Percentiles rank a stretch among this genome's conserved stretches.
Evolutionary conservation across 2,888 invertebrate genomes (phyloP).

Genomic region (Cryptus viduatorius): DNA sequence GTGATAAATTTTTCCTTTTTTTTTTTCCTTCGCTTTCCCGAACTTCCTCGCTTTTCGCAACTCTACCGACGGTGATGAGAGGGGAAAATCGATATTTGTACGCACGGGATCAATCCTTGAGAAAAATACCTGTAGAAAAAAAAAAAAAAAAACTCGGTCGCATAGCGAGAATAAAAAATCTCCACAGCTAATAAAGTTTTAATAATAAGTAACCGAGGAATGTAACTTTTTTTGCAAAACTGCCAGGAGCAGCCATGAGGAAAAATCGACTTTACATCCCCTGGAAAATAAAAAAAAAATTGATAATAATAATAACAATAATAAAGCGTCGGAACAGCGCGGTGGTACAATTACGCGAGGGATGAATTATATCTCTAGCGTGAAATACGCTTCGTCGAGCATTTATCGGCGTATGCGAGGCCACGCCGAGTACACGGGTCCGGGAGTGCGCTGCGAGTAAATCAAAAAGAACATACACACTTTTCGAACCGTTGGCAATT

Average conservation of each 20-base stretch:
- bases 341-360: slow-evolving; percentile 61
- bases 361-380: slow-evolving; percentile 64
- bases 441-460: slow-evolving; percentile 42
- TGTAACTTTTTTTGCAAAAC: slow-evolving; percentile 6
- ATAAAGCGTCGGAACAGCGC: slow-evolving; percentile 51
- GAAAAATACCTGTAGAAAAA: neutral
- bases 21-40: neutral
- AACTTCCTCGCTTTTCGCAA: slow-evolving; percentile 7
- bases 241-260: neutral
- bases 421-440: slow-evolving; percentile 12
- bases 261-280: neutral
- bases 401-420: slow-evolving; percentile 55
- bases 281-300: slow-evolving; percentile 7
- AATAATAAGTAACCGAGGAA: slow-evolving; percentile 5
- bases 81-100: neutral
- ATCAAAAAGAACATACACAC: slow-evolving; percentile 58
- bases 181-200: neutral
- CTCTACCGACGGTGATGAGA: neutral
- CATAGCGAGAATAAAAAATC: neutral
- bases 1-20: slow-evolving; percentile 43
- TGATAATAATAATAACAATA: slow-evolving; percentile 28
- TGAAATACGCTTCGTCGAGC: slow-evolving; percentile 65
- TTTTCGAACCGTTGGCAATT: slow-evolving; percentile 48
- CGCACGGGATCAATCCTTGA: neutral
- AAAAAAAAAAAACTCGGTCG: too few species aligned